phyloP scores from a whole-genome alignment of 2,797 vertebrate genomes.

The Sarcophilus harrisii region DNA sequence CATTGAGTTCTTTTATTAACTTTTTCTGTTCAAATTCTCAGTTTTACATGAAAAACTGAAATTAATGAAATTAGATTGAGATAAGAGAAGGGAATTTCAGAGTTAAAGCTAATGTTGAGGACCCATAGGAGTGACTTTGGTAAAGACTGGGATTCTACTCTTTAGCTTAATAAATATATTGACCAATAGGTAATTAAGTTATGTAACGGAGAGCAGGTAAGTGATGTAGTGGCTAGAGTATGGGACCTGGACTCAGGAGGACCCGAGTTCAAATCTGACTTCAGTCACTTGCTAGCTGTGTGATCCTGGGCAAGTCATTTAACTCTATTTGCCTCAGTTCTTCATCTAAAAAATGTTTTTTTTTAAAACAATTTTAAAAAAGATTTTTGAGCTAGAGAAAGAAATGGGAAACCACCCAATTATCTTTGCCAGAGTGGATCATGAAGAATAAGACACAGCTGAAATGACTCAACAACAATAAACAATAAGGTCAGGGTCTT shows the following conservation, averaged over 20 bases:
- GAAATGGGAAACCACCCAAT: neutral
- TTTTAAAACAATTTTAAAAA: too few species aligned
- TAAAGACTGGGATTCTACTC: too few species aligned
- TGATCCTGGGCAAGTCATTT: neutral
- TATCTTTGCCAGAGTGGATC: neutral
- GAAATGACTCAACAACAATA: neutral
- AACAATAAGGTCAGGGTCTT: neutral
- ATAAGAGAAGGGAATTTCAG: too few species aligned
- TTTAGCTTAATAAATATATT: too few species aligned
- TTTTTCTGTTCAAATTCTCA: neutral
- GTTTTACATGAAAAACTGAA: too few species aligned
- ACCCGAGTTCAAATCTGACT: neutral
- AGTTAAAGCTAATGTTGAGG: too few species aligned
- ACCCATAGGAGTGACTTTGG: too few species aligned
- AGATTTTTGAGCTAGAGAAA: neutral
- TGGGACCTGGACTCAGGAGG: neutral
- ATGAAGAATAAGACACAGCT: neutral
- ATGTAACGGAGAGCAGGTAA: too few species aligned
- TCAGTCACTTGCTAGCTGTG: neutral
- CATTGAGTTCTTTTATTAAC: neutral
- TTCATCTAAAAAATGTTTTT: neutral
- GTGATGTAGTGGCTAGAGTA: too few species aligned
- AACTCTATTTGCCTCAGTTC: neutral
- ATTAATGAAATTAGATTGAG: too few species aligned
- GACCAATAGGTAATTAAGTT: too few species aligned